Percentiles rank a stretch among this genome's conserved stretches.
These are phyloP conservation scores for Danio tinwini DNA, from an alignment of 2,797 vertebrate species.

Conservation along the genomic window DNA sequence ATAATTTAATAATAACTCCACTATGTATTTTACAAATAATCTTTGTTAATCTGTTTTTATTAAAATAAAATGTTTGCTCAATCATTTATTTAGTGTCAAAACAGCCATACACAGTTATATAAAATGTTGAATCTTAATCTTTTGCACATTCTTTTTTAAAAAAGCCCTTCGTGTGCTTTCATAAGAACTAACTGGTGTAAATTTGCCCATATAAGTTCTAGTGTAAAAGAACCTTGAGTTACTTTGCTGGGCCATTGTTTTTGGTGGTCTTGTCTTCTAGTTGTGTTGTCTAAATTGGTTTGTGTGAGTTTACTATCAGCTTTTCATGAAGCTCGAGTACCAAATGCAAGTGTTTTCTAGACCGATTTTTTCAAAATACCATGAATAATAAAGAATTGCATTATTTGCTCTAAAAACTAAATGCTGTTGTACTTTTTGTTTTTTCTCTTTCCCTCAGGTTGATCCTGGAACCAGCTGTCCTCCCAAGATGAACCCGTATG, in stretches of 20 bases:
- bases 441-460: constrained; percentile 81
- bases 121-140: background rate
- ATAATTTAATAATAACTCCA: background rate
- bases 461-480: constrained; percentile 85
- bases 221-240: background rate
- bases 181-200: background rate
- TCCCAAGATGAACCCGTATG: constrained; percentile 88
- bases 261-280: background rate
- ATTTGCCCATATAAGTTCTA: background rate
- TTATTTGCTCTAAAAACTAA: constrained; percentile 12
- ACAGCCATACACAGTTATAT: too few species aligned
- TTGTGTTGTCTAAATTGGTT: background rate
- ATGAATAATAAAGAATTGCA: background rate
- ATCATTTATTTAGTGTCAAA: background rate
- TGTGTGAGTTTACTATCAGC: background rate
- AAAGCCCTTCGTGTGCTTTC: background rate
- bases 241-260: background rate
- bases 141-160: background rate
- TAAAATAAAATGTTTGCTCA: too few species aligned
- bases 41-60: too few species aligned
- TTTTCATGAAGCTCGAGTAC: background rate
- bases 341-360: background rate
- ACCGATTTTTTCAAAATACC: background rate
- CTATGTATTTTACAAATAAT: too few species aligned
- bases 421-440: constrained; percentile 17